Percentiles rank a stretch among this genome's conserved stretches.
These are phyloP conservation scores for Nebria salina DNA, from an alignment of 2,888 invertebrate genomes.

Conservation along the genomic window DNA sequence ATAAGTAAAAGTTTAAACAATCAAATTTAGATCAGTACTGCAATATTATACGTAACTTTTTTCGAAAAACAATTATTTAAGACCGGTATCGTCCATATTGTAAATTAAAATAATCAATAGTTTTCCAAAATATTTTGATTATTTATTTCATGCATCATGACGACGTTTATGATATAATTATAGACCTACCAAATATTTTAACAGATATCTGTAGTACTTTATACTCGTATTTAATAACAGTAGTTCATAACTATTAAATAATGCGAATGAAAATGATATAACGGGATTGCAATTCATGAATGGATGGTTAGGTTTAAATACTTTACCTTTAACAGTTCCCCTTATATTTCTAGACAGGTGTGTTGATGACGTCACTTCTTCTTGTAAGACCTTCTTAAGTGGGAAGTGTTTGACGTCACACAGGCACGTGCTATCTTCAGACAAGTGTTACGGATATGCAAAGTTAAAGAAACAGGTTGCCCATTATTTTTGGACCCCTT, in stretches of 20 bases:
- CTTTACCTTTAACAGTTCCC: slow-evolving; percentile 6
- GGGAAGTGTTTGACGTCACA: slow-evolving; percentile 31
- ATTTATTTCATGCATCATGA: too few species aligned
- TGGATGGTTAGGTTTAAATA: not conserved
- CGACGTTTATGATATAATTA: too few species aligned
- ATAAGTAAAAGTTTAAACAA: too few species aligned
- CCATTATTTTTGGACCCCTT: not conserved
- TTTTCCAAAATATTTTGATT: too few species aligned
- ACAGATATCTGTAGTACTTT: too few species aligned
- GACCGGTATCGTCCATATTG: too few species aligned
- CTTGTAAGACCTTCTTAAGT: slow-evolving; percentile 10
- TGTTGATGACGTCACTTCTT: slow-evolving; percentile 35
- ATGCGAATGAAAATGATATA: not conserved
- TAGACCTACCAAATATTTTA: too few species aligned
- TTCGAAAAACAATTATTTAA: too few species aligned
- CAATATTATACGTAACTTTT: too few species aligned
- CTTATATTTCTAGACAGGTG: slow-evolving; percentile 27
- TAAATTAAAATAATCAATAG: too few species aligned
- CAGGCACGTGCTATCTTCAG: not conserved
- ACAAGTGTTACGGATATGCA: slow-evolving; percentile 17
- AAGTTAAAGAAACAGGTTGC: slow-evolving; percentile 3
- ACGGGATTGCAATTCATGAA: not conserved
- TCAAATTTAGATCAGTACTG: too few species aligned
- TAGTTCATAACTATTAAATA: not conserved
- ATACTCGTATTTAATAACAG: too few species aligned